phyloP scores from a whole-genome alignment of 2,797 vertebrate genomes.

The Glyptemys insculpta region DNA sequence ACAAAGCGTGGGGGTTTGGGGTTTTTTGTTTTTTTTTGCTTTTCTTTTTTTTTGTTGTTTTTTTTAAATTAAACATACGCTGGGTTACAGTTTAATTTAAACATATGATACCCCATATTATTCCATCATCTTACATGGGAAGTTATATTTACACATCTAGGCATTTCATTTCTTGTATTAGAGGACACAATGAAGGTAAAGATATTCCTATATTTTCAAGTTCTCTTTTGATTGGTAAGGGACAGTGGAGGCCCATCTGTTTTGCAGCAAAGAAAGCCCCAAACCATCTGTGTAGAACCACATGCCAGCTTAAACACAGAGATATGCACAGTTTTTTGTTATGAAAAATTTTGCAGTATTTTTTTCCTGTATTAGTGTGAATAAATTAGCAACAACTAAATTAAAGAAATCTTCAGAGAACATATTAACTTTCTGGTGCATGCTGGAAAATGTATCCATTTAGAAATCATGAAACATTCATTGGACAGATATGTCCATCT shows the following conservation, averaged over 20 bases:
- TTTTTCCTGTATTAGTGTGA: constrained; percentile 87
- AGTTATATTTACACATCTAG: constrained; percentile 82
- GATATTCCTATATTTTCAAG: constrained; percentile 86
- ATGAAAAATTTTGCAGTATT: constrained; percentile 87
- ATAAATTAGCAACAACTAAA: constrained; percentile 89
- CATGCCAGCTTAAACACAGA: constrained; percentile 90
- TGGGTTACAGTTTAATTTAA: constrained; percentile 80
- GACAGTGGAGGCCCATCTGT: constrained; percentile 89
- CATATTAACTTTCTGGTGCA: constrained; percentile 83
- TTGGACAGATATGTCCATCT: constrained; percentile 54
- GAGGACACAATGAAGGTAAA: constrained; percentile 84
- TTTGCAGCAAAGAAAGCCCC: constrained; percentile 90
- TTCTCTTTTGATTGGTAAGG: constrained; percentile 88
- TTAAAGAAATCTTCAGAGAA: constrained; percentile 86
- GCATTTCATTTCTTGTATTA: constrained; percentile 86
- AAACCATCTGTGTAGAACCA: constrained; percentile 90
- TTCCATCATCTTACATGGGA: constrained; percentile 78
- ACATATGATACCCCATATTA: constrained; percentile 78
- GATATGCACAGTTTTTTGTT: constrained; percentile 90
- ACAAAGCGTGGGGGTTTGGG: neutral
- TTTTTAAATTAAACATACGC: constrained; percentile 82
- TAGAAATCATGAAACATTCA: constrained; percentile 76
- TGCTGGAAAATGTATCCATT: constrained; percentile 74
- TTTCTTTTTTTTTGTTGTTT: neutral
- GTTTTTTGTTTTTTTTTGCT: neutral